Base-by-base conservation (phyloP, 2,888 invertebrate genomes). In the Petrophora chlorosata region DNA sequence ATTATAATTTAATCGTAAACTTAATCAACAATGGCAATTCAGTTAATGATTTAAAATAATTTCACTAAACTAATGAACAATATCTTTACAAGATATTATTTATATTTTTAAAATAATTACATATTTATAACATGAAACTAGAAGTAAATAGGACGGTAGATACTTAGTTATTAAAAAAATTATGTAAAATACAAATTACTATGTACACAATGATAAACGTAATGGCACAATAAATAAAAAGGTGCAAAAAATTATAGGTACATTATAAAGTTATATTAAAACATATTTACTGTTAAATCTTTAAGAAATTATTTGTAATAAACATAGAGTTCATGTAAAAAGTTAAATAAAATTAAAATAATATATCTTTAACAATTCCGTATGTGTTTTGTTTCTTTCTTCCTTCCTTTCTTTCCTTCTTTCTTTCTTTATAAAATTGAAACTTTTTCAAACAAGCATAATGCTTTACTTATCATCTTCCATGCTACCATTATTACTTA, bases 21-120 rank as follows among this genome's bases (percentile, higher is more conserved):
- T 79, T 73, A 75, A 76, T 79, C 77, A 85, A 84, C 85, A 85
- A 84, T 82, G 83, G 80, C 82, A 80, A 79, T 77, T 71, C 63
- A 72, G 71, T 77, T 73, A 63, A 49, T 44, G 30, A 56, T 51
- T 32, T 33, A 36, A 54, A 61, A 68, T 44, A 29, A 16, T 22
- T 50, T 29, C 4, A 43, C 14, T 34, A 38, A 9, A 65, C 52
- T 67, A 63, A 52, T 59, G 47, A 58, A 70, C 66, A 72, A 74
- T 70, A 80, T 71, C 75, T 82, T 85, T 74, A 70, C 25, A 80
- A 80, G 81, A 79, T 67, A 72, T 70, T 52, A 62, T 65, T 59
- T 61, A 50, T 56, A 62, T 65, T 59, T 61, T 48, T 56, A 59
- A 56, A 63, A 42, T 50, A 57, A 60, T 61, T 50, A 57, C 47